Evolutionary conservation across 2,797 vertebrate genomes (phyloP), one percentile per base, ranked within the genome.

Genomic region (Leuciscus waleckii): DNA sequence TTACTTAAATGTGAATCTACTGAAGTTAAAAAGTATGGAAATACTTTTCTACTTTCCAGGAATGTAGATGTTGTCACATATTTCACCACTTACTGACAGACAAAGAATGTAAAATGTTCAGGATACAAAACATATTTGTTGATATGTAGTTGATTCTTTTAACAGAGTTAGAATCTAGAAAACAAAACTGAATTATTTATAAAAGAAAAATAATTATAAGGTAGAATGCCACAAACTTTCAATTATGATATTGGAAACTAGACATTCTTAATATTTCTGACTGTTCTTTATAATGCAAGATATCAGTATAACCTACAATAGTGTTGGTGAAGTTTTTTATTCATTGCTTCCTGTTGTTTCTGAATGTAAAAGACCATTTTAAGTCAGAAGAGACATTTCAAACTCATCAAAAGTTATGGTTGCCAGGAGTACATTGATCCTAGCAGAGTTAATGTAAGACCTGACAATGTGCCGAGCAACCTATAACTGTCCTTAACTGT

Each of bases 401-500:
- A 76, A 16, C 13, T 14, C 23, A 61, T 61, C 2, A 78, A 41
- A 79, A 43, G 16, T 32, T 65, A 17, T 8, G 41, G 35, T 41
- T 61, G 75, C 75, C 75, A 79, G 16, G 58, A 79, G n/a, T 63
- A 13, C 3, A 46, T 65, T 65, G 58, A 21, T 21, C 63, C 39
- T 63, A 14, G n/a, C 54, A 63, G 56, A 43, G 76, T 21, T 65
- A 43, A 79, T 63, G 76, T 32, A 43, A 37, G 39, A 63, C 65
- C 58, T 79, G 77, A 79, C 26, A 46, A 21, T 29, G 58, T 23
- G 26, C 77, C 39, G 26, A 63, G 26, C 46, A 39, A 5, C 77
- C 77, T 23, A 80, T 68, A 51, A n/a, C 29, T 69, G 19, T 46
- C 68, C 63, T 68, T 49, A 51, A 80, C 79, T 9, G 79, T 69